Base-by-base conservation (phyloP, 2,888 invertebrate genomes). In the Cantharis rustica region DNA sequence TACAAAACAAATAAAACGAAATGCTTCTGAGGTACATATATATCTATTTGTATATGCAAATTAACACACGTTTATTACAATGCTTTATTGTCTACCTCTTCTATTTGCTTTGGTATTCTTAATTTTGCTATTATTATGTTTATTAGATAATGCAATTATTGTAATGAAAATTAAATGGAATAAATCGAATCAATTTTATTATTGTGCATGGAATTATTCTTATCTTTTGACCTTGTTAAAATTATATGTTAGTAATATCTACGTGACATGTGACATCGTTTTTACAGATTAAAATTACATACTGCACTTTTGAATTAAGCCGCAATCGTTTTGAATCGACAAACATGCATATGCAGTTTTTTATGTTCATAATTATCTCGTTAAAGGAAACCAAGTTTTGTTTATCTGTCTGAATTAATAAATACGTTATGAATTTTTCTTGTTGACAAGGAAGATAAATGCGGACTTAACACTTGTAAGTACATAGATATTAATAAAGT, bases 151-250 rank as follows among this genome's bases (percentile, higher is more conserved):
- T 47, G 47, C 47, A 47, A 47, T 47, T 47, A 47, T 47, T 47
- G 16, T 17, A 69, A 68, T 68, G n/a, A 73, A 61, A 62, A 62
- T 73, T 68, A 68, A 68, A 4, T 47, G 15, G 16, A 64, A 10
- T n/a, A 72, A 26, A 63, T 62, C 23, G 16, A 17, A 27, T 61
- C 61, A 66, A 64, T 26, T 61, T 72, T 76, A 63, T 69, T 71
- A 74, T 61, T 61, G 71, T 71, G 73, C 73, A 78, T 79, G 80
- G 78, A 79, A 81, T 75, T 9, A 75, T 75, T 76, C 77, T 81
- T 81, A 81, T 81, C 80, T 27, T 70, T 68, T 72, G 75, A 81
- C 80, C 80, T 80, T 79, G 78, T 70, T 61, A 26, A 61, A 63
- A 63, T 63, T 72, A 62, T 61, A 69, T 73, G 75, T 79, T 80